These are phyloP conservation scores for Cheilosia pagana DNA, from an alignment of 2,888 invertebrate species.

Conservation along the genomic window DNA sequence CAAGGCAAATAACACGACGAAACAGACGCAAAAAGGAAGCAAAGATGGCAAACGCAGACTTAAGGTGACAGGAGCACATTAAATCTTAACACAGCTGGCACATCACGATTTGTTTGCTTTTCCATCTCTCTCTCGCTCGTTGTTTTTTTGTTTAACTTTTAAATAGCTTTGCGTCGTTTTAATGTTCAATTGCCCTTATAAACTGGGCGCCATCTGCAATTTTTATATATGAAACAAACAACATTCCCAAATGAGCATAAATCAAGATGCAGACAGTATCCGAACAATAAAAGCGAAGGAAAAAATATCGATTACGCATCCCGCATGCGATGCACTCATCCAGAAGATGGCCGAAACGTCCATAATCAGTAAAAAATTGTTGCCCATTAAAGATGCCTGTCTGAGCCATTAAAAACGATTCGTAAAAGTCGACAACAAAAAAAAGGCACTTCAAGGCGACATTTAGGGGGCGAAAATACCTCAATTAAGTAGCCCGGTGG, in stretches of 20 bases:
- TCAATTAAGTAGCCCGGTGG: constrained; percentile 46
- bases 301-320: constrained; percentile 20
- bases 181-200: constrained; percentile 37
- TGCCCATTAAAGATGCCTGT: constrained; percentile 10
- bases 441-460: constrained; percentile 1
- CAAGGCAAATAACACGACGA: constrained; percentile 39
- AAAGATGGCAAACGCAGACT: constrained; percentile 32
- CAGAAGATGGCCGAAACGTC: constrained; percentile 16
- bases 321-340: constrained; percentile 37
- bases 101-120: constrained; percentile 65
- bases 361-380: constrained; percentile 20
- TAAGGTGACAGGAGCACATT: constrained; percentile 71
- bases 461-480: constrained; percentile 47
- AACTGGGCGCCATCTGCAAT: constrained; percentile 58
- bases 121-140: neutral
- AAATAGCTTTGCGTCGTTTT: constrained; percentile 33
- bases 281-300: constrained; percentile 1
- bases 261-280: constrained; percentile 45
- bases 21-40: neutral
- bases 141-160: neutral
- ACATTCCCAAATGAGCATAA: constrained; percentile 24
- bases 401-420: constrained; percentile 7
- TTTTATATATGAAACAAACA: constrained; percentile 1
- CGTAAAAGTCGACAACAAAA: constrained; percentile 9
- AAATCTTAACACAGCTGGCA: constrained; percentile 72